These are phyloP conservation scores for Pocillopora damicornis DNA, from an alignment of 64 coral and sea anemone species.

Conservation along the genomic window DNA sequence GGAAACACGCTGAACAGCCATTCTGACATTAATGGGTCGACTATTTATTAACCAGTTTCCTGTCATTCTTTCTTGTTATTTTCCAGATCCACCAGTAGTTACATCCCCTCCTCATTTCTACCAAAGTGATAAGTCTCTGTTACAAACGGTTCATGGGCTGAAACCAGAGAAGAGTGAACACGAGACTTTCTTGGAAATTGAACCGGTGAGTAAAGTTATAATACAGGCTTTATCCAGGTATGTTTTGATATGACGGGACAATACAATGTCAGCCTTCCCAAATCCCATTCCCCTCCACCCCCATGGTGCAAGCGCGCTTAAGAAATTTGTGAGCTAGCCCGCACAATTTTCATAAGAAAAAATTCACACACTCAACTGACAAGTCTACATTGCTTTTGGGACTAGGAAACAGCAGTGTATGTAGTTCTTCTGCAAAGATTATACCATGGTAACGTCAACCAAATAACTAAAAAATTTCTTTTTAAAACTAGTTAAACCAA, in stretches of 20 bases:
- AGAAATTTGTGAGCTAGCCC: no score
- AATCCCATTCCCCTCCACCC: not conserved
- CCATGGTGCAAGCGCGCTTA: no score
- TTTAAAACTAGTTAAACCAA: no score
- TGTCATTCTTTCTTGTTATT: not conserved
- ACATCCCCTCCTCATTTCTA: slow-evolving; percentile 84
- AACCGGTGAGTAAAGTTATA: slow-evolving; percentile 53
- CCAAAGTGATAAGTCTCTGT: slow-evolving; percentile 53
- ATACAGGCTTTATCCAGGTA: no score
- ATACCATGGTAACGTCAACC: no score
- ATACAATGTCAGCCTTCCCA: not conserved
- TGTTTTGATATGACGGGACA: no score
- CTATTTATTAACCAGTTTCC: not conserved
- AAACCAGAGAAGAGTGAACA: slow-evolving; percentile 50
- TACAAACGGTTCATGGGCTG: slow-evolving; percentile 57
- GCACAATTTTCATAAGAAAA: no score
- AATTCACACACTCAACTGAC: no score
- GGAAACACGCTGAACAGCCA: not conserved
- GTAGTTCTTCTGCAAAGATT: no score
- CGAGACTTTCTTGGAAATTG: slow-evolving; percentile 57
- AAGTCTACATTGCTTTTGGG: no score
- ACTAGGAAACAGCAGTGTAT: no score
- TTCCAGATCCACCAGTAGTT: slow-evolving; percentile 72
- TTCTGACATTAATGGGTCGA: not conserved
- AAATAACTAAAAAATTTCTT: no score